Evolutionary conservation across 2,888 invertebrate genomes (phyloP).

Genomic region (Epistrophe eligans): DNA sequence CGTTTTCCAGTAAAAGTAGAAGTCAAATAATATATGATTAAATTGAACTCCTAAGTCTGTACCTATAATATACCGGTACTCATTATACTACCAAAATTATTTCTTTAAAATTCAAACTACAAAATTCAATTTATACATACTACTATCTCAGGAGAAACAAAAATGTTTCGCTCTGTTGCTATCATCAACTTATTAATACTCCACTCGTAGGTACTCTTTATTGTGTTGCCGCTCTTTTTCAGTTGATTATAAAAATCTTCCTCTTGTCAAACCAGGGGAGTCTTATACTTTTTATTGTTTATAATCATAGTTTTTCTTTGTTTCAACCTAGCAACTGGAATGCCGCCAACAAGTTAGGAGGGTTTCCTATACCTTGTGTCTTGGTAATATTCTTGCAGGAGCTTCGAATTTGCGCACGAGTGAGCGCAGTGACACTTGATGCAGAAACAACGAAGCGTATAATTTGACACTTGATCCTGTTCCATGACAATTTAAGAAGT

Average conservation of each 20-base stretch:
- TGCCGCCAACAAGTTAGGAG: slow-evolving; percentile 36
- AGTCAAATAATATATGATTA: slow-evolving; percentile 25
- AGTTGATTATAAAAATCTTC: slow-evolving; percentile 21
- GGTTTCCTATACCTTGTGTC: neutral
- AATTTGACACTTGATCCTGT: slow-evolving; percentile 72
- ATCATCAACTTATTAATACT: slow-evolving; percentile 3
- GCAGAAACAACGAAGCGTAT: slow-evolving; percentile 52
- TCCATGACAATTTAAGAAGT: slow-evolving; percentile 45
- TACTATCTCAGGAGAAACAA: slow-evolving; percentile 10
- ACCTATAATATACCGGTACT: neutral
- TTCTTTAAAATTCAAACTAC: slow-evolving; percentile 42
- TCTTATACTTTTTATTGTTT: slow-evolving; percentile 45
- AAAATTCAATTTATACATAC: neutral
- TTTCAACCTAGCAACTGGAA: slow-evolving; percentile 69
- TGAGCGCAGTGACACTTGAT: slow-evolving; percentile 63
- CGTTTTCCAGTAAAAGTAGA: neutral
- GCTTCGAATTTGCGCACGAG: slow-evolving; percentile 64
- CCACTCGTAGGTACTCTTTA: neutral
- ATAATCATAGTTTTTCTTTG: slow-evolving; percentile 34
- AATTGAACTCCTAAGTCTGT: neutral
- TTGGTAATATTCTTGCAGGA: slow-evolving; percentile 21
- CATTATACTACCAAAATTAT: neutral
- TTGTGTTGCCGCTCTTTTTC: neutral
- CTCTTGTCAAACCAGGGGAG: slow-evolving; percentile 46
- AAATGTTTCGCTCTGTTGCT: slow-evolving; percentile 72